Percentiles rank a stretch among this genome's conserved stretches.
These are phyloP conservation scores for Leucopsar rothschildi DNA, from an alignment of 2,113 vertebrate species.

Conservation along the genomic window DNA sequence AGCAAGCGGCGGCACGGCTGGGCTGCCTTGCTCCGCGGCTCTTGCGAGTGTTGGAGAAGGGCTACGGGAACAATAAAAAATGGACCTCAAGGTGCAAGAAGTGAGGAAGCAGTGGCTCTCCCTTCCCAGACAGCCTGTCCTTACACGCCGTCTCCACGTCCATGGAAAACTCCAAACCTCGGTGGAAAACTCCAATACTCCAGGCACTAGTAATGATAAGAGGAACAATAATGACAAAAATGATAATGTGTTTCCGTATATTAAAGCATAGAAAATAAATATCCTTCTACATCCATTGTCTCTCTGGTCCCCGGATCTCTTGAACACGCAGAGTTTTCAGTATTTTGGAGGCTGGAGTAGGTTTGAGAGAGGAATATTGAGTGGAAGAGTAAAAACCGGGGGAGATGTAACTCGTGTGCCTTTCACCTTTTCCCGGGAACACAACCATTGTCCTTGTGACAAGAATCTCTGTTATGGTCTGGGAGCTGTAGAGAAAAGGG, in stretches of 20 bases:
- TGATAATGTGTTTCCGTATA: background rate
- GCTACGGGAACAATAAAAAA: background rate
- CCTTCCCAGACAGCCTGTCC: background rate
- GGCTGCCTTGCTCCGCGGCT: background rate
- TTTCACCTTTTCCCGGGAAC: constrained; percentile 24
- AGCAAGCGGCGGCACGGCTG: background rate
- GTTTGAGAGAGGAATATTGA: background rate
- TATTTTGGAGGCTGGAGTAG: background rate
- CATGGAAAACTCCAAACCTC: constrained; percentile 21
- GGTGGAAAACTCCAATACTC: constrained; percentile 21
- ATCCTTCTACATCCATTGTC: background rate
- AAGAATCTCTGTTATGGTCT: constrained; percentile 38
- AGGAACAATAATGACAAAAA: background rate
- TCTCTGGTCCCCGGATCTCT: background rate
- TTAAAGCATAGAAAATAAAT: background rate
- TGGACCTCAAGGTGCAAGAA: background rate
- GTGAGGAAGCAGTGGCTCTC: background rate
- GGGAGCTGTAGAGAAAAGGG: constrained; percentile 24
- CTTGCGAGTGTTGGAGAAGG: background rate
- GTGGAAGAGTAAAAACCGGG: background rate
- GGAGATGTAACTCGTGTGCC: constrained; percentile 5
- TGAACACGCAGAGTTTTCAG: background rate
- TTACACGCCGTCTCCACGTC: background rate
- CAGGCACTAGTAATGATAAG: background rate
- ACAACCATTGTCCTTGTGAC: constrained; percentile 26